These are phyloP conservation scores for Chrysopilus asiliformis DNA, from an alignment of 2,888 invertebrate genomes.

Conservation along the genomic window DNA sequence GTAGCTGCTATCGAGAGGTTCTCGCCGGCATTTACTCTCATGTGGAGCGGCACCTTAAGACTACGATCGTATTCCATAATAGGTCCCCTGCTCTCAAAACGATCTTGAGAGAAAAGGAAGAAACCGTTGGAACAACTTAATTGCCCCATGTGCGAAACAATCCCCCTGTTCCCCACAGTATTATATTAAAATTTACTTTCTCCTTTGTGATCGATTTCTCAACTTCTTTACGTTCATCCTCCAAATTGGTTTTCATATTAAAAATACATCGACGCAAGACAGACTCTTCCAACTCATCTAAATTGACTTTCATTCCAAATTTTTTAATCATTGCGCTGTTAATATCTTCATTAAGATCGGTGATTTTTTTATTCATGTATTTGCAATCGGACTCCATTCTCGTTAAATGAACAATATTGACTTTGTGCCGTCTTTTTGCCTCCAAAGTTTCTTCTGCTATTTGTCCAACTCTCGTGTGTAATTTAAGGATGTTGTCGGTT, in stretches of 20 bases:
- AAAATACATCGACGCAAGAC: slow-evolving; percentile 42
- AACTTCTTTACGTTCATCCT: slow-evolving; percentile 36
- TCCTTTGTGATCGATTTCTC: slow-evolving; percentile 35
- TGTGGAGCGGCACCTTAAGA: no score
- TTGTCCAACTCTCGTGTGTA: slow-evolving; percentile 49
- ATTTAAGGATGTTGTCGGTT: slow-evolving; percentile 40
- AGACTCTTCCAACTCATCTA: slow-evolving; percentile 43
- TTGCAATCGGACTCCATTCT: slow-evolving; percentile 57
- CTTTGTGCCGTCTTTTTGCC: slow-evolving; percentile 49
- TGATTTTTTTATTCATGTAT: slow-evolving; percentile 48
- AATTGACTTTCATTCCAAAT: slow-evolving; percentile 42
- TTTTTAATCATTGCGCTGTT: slow-evolving; percentile 40
- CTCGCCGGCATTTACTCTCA: no score
- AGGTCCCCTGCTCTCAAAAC: not conserved
- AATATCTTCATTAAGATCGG: slow-evolving; percentile 42
- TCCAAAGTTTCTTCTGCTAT: slow-evolving; percentile 50
- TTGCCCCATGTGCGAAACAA: no score
- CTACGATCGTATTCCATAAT: no score
- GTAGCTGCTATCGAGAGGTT: no score
- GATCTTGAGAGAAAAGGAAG: not conserved
- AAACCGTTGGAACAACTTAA: no score
- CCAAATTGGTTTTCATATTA: slow-evolving; percentile 39
- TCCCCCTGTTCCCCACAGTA: no score
- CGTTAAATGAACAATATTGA: slow-evolving; percentile 51
- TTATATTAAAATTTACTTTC: slow-evolving; percentile 21